These are phyloP conservation scores for Euborellia annulipes DNA, from an alignment of 1,140 invertebrate species.

Conservation along the genomic window DNA sequence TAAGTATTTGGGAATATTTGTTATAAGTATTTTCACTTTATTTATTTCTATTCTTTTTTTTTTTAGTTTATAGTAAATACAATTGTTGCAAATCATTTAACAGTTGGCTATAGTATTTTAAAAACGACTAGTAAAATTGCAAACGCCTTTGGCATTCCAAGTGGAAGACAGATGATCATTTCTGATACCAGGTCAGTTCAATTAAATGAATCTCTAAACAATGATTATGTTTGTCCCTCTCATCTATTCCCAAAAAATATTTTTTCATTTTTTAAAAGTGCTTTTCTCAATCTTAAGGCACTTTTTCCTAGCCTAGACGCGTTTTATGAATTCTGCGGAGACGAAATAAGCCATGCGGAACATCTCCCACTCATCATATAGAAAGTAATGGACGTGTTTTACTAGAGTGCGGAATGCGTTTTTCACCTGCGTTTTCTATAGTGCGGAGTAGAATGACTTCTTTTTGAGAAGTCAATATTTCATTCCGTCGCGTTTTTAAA, in stretches of 20 bases:
- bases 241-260: not conserved
- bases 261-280: too few relatives aligned
- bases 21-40: not conserved
- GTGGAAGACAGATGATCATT: not conserved
- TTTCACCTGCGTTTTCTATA: too few relatives aligned
- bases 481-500: too few relatives aligned
- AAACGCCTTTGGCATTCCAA: not conserved
- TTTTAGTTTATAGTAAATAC: constrained; percentile 2
- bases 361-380: too few relatives aligned
- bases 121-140: not conserved
- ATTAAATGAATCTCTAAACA: not conserved
- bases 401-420: too few relatives aligned
- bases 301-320: too few relatives aligned
- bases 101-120: not conserved
- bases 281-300: too few relatives aligned
- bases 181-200: not conserved
- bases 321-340: too few relatives aligned
- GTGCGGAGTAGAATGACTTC: too few relatives aligned
- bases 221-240: not conserved
- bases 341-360: too few relatives aligned
- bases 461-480: too few relatives aligned
- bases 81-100: constrained; percentile 2
- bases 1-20: constrained; percentile 12
- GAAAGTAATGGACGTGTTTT: too few relatives aligned
- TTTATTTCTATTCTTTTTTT: not conserved